Base-by-base conservation (phyloP, 2,113 vertebrate genomes). In the Bujurquina vittata region DNA sequence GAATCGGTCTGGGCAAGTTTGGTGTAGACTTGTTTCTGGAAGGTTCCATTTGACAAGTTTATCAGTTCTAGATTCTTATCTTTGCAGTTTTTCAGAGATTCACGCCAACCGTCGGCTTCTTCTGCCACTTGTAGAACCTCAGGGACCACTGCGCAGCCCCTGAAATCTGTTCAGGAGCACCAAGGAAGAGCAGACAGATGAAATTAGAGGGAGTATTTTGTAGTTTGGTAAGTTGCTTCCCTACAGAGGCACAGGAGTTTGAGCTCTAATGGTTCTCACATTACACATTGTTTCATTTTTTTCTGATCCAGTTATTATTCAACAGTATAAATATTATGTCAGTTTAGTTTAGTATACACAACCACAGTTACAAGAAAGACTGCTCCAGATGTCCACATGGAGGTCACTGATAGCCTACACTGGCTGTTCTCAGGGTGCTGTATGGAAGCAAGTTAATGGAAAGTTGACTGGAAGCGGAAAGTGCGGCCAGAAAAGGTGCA, bases 131-230 rank as follows among this genome's bases (percentile, higher is more conserved):
- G 0, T 7, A 93, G 0, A 0, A 17, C 22, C 11, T 77, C 87
- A 0, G 93, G 81, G 5, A 3, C 14, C 72, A 94, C 0, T 3
- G 17, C 1, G 12, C 95, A 95, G 4, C 95, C 95, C 1, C 87
- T 23, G 23, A 14, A 69, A 67, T 92, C 94, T 95, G 75, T 20
- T 69, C 0, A 1, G 43, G 17, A 29, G 18, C 14, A 31, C 2
- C 3, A 9, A 29, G 11, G 63, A 35, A 59, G 26, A 52, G 33
- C 11, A 63, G 22, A 74, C 10, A 52, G 6, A 14, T 67, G 22
- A 29, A 29, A 43, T 69, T 23, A 11, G 23, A 49, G 22, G 40
- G 7, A 54, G 52, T 1, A 3, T 29, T 46, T 29, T 23, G 11
- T 23, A 18, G 15, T 46, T 46, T 14, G 4, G 22, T 8, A 22